Percentiles rank a stretch among this genome's conserved stretches.
These are phyloP conservation scores for Eonycteris spelaea DNA, from an alignment of 2,113 vertebrate species.

Conservation along the genomic window DNA sequence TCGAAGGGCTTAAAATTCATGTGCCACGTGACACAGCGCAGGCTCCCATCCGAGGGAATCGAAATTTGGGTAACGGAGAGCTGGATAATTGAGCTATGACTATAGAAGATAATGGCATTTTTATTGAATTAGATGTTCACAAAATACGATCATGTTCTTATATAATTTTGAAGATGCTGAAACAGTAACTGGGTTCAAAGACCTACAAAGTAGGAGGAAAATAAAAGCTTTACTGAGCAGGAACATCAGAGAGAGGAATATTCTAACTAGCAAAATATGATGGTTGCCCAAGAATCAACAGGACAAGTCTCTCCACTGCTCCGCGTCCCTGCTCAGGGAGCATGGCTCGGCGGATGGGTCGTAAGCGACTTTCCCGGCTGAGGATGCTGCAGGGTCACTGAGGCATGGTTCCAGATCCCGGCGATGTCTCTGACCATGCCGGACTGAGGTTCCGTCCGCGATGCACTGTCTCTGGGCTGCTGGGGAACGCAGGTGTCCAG, in stretches of 20 bases:
- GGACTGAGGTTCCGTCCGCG: too few species aligned
- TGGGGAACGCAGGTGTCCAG: fast-evolving
- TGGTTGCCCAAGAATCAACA: fast-evolving
- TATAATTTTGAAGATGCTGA: not conserved
- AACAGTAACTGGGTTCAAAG: not conserved
- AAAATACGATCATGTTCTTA: not conserved
- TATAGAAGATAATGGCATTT: not conserved
- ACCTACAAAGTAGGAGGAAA: not conserved
- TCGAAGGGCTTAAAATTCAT: not conserved
- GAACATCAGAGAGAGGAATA: not conserved
- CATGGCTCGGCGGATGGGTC: not conserved
- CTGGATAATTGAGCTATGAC: not conserved
- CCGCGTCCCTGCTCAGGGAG: not conserved
- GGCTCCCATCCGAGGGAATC: not conserved
- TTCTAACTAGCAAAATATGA: not conserved
- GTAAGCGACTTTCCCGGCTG: not conserved
- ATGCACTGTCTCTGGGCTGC: too few species aligned
- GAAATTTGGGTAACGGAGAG: not conserved
- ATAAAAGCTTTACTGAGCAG: not conserved
- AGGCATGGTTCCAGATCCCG: not conserved
- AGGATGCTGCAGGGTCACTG: fast-evolving
- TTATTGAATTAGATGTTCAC: not conserved
- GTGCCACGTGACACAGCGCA: not conserved
- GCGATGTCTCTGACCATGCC: fast-evolving
- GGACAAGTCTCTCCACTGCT: not conserved